Base-by-base conservation (phyloP, 2,888 invertebrate genomes). In the Melitaea athalia region DNA sequence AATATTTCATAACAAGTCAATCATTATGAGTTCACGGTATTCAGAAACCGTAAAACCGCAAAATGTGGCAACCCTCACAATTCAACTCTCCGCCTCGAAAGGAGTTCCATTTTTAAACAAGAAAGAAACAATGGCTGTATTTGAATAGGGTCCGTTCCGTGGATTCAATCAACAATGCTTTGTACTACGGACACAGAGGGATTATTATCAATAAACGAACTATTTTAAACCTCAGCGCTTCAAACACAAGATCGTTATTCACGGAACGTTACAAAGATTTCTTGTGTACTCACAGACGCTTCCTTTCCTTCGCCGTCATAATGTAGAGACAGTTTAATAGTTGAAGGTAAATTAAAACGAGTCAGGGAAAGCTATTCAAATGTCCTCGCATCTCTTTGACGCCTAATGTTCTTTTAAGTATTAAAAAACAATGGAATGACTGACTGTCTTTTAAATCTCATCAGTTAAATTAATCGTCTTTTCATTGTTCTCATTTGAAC, bases 91-190 rank as follows among this genome's bases (percentile, higher is more conserved):
- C 77, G 76, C 77, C 74, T 81, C 80, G 81, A 87, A 85, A 86
- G 81, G 80, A 84, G 84, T 81, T 83, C 79, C 80, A 81, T 85
- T 85, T 85, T 86, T 83, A 84, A 86, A 83, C 78, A 78, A 78
- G 60, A 63, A 72, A 71, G 82, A 88, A 88, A 90, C 90, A 90
- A 90, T 88, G 77, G 79, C 73, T 74, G 68, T 82, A 75, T 85
- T 87, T 88, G 87, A 88, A 90, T 89, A 84, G 86, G 79, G 79
- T 81, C 83, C 81, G 79, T 83, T 84, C 76, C 62, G 66, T 68
- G 76, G 78, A 86, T 87, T 86, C 81, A 85, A 86, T 87, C 84
- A 83, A 89, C 88, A 87, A 87, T 85, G 78, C 81, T 74, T 78
- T 75, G 77, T 76, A 73, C 64, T 50, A 61, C 80, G 80, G 45